Evolutionary conservation across 2,888 invertebrate genomes (phyloP).

Genomic region (Watsonalla cultraria): DNA sequence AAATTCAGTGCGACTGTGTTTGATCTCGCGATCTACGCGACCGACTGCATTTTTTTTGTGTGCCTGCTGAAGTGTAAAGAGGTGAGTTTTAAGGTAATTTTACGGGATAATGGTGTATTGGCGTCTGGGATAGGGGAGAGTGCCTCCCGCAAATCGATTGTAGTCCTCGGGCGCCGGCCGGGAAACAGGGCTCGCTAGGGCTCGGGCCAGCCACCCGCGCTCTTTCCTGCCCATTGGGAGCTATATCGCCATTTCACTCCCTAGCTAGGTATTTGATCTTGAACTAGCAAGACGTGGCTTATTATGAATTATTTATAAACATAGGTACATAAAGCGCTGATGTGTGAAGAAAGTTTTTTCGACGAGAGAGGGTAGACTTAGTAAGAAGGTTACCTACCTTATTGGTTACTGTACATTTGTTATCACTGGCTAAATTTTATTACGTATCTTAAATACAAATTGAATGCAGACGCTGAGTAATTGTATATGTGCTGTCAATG

Average conservation of each 20-base stretch:
- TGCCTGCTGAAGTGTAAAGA: slow-evolving; percentile 66
- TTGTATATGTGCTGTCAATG: no score
- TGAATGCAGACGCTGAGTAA: no score
- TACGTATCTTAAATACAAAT: no score
- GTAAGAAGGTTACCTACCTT: no score
- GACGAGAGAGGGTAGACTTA: not conserved
- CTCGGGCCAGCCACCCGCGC: slow-evolving; percentile 47
- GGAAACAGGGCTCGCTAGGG: slow-evolving; percentile 28
- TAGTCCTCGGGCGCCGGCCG: slow-evolving; percentile 35
- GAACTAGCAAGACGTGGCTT: slow-evolving; percentile 35
- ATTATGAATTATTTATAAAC: slow-evolving; percentile 52
- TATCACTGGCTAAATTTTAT: no score
- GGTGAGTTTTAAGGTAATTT: slow-evolving; percentile 51
- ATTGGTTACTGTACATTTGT: no score
- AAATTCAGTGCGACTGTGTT: slow-evolving; percentile 62
- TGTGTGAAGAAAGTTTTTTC: slow-evolving; percentile 21
- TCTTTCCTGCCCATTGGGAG: slow-evolving; percentile 35
- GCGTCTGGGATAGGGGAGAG: slow-evolving; percentile 52
- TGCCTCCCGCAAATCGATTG: slow-evolving; percentile 66
- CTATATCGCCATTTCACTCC: slow-evolving; percentile 46
- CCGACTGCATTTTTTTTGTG: slow-evolving; percentile 65
- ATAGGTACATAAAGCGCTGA: slow-evolving; percentile 19
- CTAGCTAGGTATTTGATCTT: slow-evolving; percentile 33
- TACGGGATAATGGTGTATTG: slow-evolving; percentile 31
- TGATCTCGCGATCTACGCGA: slow-evolving; percentile 64